A percentile compares a stretch with the other conserved stretches of the same genome.
Evolutionary conservation across 2,113 vertebrate genomes (phyloP).

Genomic region (Pachypanchax playfairii): DNA sequence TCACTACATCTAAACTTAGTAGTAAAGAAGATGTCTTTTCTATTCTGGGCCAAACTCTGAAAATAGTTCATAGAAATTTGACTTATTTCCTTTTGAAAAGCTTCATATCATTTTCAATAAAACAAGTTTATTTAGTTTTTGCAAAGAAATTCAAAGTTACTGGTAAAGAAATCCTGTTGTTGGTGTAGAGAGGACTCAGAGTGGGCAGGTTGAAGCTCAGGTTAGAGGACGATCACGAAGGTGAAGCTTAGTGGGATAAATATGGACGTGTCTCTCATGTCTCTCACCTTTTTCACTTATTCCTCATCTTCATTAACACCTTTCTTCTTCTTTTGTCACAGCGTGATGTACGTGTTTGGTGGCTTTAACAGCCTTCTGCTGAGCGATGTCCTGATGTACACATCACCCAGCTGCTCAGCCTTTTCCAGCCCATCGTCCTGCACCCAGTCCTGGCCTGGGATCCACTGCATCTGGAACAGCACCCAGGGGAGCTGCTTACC

Average conservation of each 20-base stretch:
- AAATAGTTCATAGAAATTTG: neutral
- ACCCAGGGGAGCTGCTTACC: constrained; percentile 75
- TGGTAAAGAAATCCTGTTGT: too few relatives aligned
- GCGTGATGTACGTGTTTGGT: constrained; percentile 94
- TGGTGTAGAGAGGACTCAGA: too few relatives aligned
- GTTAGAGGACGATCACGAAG: constrained; percentile 1
- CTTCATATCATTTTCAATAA: too few relatives aligned
- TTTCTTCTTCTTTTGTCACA: constrained; percentile 52
- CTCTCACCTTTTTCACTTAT: neutral
- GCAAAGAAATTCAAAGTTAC: too few relatives aligned
- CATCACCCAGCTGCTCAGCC: constrained; percentile 84
- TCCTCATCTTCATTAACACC: constrained; percentile 6
- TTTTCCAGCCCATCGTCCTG: constrained; percentile 72
- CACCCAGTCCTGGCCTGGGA: constrained; percentile 77
- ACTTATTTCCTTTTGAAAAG: neutral
- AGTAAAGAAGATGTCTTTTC: too few relatives aligned
- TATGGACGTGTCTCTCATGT: neutral
- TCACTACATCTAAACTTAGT: too few relatives aligned
- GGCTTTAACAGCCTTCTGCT: constrained; percentile 98
- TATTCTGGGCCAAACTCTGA: too few relatives aligned
- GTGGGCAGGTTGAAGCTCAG: constrained; percentile 1
- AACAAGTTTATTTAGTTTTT: too few relatives aligned
- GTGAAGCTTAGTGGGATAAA: neutral
- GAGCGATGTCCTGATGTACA: constrained; percentile 88
- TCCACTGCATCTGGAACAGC: constrained; percentile 88